phyloP scores from a whole-genome alignment of 2,113 vertebrate species.

The Himantopus leucocephalus region DNA sequence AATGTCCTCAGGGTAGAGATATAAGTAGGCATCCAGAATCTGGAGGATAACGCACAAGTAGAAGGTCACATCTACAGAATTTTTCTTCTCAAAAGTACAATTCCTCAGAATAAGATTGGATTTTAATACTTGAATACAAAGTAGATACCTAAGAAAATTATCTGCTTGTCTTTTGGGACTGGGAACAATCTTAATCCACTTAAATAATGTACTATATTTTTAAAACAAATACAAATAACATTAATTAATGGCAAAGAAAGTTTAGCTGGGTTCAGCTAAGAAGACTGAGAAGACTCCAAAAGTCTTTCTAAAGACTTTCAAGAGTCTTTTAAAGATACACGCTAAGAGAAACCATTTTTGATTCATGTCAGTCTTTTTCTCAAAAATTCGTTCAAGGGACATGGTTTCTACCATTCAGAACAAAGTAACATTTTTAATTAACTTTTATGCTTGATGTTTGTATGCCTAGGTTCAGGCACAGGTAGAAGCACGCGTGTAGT shows the following conservation, averaged over 20 bases:
- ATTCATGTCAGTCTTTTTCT: neutral
- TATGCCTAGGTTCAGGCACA: neutral
- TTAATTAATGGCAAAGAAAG: neutral
- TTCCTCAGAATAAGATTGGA: neutral
- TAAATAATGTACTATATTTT: neutral
- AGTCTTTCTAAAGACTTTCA: neutral
- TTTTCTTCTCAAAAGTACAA: neutral
- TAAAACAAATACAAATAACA: neutral
- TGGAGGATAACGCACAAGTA: neutral
- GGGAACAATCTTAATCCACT: neutral
- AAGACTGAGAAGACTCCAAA: neutral
- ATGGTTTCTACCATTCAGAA: neutral
- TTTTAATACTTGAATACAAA: neutral
- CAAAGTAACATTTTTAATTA: neutral
- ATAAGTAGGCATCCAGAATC: neutral
- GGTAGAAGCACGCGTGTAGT: neutral
- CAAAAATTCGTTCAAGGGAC: neutral
- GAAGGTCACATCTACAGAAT: neutral
- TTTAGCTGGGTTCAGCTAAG: neutral
- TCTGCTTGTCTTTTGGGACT: neutral
- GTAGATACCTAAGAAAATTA: neutral
- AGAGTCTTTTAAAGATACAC: neutral
- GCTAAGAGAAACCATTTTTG: neutral
- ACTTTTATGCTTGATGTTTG: neutral
- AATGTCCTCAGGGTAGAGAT: conserved; percentile 2